Conservation (phyloP, 2,797 vertebrate genomes). For the Sebastes paucispinis region DNA sequence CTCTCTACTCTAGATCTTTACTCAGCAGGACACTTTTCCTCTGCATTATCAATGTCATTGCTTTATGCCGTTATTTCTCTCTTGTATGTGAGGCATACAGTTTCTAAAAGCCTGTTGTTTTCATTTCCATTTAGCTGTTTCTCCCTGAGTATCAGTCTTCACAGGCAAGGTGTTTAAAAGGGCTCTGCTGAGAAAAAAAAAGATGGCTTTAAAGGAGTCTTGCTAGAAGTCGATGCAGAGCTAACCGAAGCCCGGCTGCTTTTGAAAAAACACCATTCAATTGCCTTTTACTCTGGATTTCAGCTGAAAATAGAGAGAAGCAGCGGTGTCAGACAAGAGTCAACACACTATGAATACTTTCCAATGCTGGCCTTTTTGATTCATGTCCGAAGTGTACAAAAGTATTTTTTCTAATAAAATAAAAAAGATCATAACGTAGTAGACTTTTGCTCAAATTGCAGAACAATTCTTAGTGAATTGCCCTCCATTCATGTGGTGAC, state of each 20-base stretch:
- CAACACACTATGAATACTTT: slow-evolving; percentile 20
- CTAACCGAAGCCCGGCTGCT: slow-evolving; percentile 29
- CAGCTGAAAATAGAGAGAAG: slow-evolving; percentile 29
- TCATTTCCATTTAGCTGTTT: slow-evolving; percentile 48
- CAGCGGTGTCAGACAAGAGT: slow-evolving; percentile 2
- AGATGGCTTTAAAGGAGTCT: slow-evolving; percentile 42
- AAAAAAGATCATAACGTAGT: slow-evolving; percentile 9
- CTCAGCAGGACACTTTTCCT: slow-evolving; percentile 31
- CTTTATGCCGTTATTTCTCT: slow-evolving; percentile 31
- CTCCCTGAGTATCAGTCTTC: slow-evolving; percentile 44
- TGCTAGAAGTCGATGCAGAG: slow-evolving; percentile 42
- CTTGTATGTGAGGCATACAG: slow-evolving; percentile 14
- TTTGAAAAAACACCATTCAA: slow-evolving; percentile 42
- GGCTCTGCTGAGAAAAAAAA: slow-evolving; percentile 4
- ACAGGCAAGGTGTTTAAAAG: slow-evolving; percentile 43
- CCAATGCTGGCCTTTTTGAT: slow-evolving; percentile 16
- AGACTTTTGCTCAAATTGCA: slow-evolving; percentile 32
- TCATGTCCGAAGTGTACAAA: slow-evolving; percentile 15
- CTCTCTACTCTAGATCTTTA: slow-evolving; percentile 31
- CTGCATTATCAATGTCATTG: slow-evolving; percentile 47
- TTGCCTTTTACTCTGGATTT: slow-evolving; percentile 33
- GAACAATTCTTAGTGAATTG: slow-evolving; percentile 29
- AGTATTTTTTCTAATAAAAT: neutral
- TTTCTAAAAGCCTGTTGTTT: slow-evolving; percentile 44
- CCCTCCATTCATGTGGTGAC: slow-evolving; percentile 28